Percentiles rank a stretch among this genome's conserved stretches.
Conservation (phyloP, 2,888 invertebrate genomes). For the Xestia xanthographa region DNA sequence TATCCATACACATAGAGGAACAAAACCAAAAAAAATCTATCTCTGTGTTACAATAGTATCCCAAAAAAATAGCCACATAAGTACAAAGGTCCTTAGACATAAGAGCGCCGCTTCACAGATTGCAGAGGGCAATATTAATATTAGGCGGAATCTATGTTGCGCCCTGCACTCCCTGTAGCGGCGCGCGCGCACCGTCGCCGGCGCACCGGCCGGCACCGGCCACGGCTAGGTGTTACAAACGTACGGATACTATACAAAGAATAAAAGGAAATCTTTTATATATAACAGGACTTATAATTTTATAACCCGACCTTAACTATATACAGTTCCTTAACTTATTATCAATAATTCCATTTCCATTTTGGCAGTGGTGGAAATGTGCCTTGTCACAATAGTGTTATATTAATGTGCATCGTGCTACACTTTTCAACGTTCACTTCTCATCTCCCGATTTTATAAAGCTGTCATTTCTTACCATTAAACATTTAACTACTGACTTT, state of each 20-base stretch:
- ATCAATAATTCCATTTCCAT: slow-evolving; percentile 80
- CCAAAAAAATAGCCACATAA: slow-evolving; percentile 85
- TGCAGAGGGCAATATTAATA: slow-evolving; percentile 88
- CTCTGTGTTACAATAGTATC: slow-evolving; percentile 85
- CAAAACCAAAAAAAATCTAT: slow-evolving; percentile 89
- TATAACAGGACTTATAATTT: slow-evolving; percentile 88
- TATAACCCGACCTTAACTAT: slow-evolving; percentile 86
- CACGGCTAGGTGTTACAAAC: slow-evolving; percentile 83
- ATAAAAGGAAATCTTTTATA: slow-evolving; percentile 87
- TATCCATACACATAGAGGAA: slow-evolving; percentile 90
- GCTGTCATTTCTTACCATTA: slow-evolving; percentile 88
- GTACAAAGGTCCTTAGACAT: slow-evolving; percentile 83
- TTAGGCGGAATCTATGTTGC: slow-evolving; percentile 90
- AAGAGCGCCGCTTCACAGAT: slow-evolving; percentile 86
- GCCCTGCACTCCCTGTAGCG: slow-evolving; percentile 87
- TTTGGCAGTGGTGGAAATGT: slow-evolving; percentile 91
- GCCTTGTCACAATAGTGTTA: slow-evolving; percentile 86
- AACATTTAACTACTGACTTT: slow-evolving; percentile 88
- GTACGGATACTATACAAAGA: slow-evolving; percentile 87
- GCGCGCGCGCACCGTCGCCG: slow-evolving; percentile 74
- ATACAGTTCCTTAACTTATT: slow-evolving; percentile 82
- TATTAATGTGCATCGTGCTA: slow-evolving; percentile 77
- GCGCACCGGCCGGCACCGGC: slow-evolving; percentile 67
- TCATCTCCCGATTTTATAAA: slow-evolving; percentile 86
- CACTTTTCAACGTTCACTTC: slow-evolving; percentile 75